Evolutionary conservation across 2,888 invertebrate genomes (phyloP), one percentile per base, ranked within the genome.

Genomic region (Scrobipalpa atriplicella): DNA sequence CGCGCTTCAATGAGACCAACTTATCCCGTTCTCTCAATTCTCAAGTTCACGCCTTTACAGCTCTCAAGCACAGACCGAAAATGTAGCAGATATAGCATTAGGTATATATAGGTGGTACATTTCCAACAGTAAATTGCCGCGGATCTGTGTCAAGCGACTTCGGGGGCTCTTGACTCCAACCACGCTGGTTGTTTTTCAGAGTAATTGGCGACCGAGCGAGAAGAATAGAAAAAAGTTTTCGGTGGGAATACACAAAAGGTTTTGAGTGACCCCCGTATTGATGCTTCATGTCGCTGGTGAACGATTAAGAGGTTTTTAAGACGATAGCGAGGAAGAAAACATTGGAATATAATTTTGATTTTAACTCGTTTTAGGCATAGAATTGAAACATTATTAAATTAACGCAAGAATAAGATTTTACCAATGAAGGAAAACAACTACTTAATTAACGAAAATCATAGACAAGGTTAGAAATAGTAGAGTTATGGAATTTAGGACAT

Each of bases 61-160:
- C 36, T 38, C 58, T 58, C 58, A 36, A 36, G 36, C 36, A 29
- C 29, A 58, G 58, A 36, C 58, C 58, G 29, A 38, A 58, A 58
- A 38, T 58, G 16, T 58, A 58, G 38, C 38, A 47, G n/a, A 13
- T 43, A n/a, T 16, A 58, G 54, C 54, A n/a, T n/a, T n/a, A n/a
- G n/a, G n/a, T n/a, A n/a, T n/a, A n/a, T 19, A 54, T 3, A 16
- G 38, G 29, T n/a, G n/a, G 38, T 56, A 58, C 58, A 58, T 58
- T 58, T 63, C 18, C 63, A 63, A 21, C 41, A 41, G 19, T 21
- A 64, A 64, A 56, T 64, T 64, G 54, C 51, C 38, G 41, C 19
- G 68, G 77, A 84, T 84, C 80, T 82, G 80, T 82, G 84, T 84
- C 84, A 82, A 81, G 81, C 77, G 78, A 79, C 77, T 79, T 78